A percentile compares a stretch with the other conserved stretches of the same genome.
Conservation (phyloP, 1,140 invertebrate species). For the Agrilus planipennis region DNA sequence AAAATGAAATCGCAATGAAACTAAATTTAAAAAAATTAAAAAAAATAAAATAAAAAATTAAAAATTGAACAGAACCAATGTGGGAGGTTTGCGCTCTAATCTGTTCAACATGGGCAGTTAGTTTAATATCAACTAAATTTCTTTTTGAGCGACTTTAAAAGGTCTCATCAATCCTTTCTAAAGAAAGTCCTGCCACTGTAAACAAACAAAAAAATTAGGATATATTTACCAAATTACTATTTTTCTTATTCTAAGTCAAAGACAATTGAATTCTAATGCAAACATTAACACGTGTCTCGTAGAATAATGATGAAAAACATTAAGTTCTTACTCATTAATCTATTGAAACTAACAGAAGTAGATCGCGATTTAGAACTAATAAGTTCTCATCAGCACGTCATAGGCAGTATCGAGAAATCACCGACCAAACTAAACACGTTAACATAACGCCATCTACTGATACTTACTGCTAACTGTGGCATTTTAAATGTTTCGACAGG, state of each 20-base stretch:
- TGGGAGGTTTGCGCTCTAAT: background rate
- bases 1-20: constrained; percentile 6
- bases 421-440: too few relatives aligned
- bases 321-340: too few relatives aligned
- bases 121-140: background rate
- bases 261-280: background rate
- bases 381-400: constrained; percentile 4
- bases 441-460: too few relatives aligned
- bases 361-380: constrained; percentile 3
- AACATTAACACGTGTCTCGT: too few relatives aligned
- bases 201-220: constrained; percentile 12
- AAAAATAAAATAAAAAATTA: too few relatives aligned
- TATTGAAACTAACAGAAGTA: too few relatives aligned
- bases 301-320: too few relatives aligned
- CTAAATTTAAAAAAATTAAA: constrained; percentile 2
- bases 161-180: constrained; percentile 26
- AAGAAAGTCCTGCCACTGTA: constrained; percentile 31
- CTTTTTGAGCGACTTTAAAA: constrained; percentile 3
- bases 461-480: too few relatives aligned
- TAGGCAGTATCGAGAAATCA: constrained; percentile 8
- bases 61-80: constrained; percentile 3
- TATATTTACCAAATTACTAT: background rate
- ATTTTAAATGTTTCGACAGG: background rate
- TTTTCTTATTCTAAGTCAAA: background rate
- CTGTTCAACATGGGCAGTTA: constrained; percentile 5